Evolutionary conservation across 2,888 invertebrate genomes (phyloP).

Genomic region (Drosophila putrida): DNA sequence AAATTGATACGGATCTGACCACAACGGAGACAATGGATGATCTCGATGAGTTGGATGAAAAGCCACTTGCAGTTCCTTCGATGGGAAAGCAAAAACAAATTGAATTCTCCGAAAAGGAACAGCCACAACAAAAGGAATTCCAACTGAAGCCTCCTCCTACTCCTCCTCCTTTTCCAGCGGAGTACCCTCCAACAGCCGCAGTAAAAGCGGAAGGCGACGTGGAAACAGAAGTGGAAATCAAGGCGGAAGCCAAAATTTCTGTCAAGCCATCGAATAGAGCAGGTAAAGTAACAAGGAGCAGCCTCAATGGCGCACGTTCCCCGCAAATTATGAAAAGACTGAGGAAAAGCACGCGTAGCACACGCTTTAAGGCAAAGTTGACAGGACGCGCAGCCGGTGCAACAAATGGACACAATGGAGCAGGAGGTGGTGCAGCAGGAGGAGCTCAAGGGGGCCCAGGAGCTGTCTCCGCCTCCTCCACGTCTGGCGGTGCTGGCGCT

Average conservation of each 20-base stretch:
- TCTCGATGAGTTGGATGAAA: slow-evolving; percentile 35
- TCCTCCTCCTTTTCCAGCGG: not conserved
- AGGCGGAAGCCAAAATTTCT: not conserved
- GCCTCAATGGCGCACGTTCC: slow-evolving; percentile 58
- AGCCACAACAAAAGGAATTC: not conserved
- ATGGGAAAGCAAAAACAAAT: not conserved
- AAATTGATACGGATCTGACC: slow-evolving; percentile 55
- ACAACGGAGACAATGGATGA: slow-evolving; percentile 55
- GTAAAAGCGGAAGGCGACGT: not conserved
- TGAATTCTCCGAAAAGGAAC: not conserved
- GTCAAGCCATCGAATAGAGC: slow-evolving; percentile 16
- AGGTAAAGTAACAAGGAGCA: slow-evolving; percentile 62
- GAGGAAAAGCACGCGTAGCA: slow-evolving; percentile 67
- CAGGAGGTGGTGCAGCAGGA: not conserved
- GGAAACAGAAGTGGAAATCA: slow-evolving; percentile 5
- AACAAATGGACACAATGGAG: slow-evolving; percentile 9
- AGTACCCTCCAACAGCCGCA: not conserved
- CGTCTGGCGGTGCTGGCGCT: not conserved
- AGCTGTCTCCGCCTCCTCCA: not conserved
- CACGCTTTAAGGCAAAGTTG: slow-evolving; percentile 69
- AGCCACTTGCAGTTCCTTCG: not conserved
- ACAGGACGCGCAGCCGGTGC: slow-evolving; percentile 26
- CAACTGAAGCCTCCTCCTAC: not conserved
- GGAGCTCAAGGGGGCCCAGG: not conserved
- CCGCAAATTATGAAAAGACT: slow-evolving; percentile 66